These are phyloP conservation scores for Thysanoteuthis rhombus DNA, from an alignment of 2,888 invertebrate genomes.

Conservation along the genomic window DNA sequence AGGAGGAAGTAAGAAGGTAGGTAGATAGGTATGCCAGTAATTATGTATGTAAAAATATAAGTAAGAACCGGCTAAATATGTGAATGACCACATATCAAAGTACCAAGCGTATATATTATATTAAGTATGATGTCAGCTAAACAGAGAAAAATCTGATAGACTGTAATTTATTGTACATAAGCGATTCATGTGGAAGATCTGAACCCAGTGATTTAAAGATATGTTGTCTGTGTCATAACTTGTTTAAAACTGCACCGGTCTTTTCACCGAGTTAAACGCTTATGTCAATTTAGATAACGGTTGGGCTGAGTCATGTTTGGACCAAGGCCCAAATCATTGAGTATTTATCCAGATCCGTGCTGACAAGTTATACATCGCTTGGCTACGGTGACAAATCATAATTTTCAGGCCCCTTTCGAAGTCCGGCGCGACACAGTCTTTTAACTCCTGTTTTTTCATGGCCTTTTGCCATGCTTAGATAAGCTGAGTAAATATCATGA, in stretches of 20 bases:
- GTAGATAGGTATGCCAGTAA: not conserved
- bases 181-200: not conserved
- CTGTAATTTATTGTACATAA: not conserved
- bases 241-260: not conserved
- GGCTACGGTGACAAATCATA: too few species aligned
- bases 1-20: not conserved
- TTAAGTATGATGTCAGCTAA: not conserved
- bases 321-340: too few species aligned
- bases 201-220: not conserved
- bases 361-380: too few species aligned
- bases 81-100: not conserved
- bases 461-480: too few species aligned
- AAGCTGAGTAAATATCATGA: too few species aligned
- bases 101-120: not conserved
- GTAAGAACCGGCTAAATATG: not conserved
- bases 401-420: too few species aligned
- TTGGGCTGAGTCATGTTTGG: not conserved
- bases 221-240: not conserved
- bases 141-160: not conserved
- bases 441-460: too few species aligned
- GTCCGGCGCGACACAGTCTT: too few species aligned
- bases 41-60: not conserved
- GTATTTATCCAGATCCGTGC: too few species aligned
- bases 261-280: not conserved
- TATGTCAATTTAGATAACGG: not conserved